Percentiles rank a stretch among this genome's conserved stretches.
Conservation (phyloP, 2,888 invertebrate species). For the Cancer borealis region DNA sequence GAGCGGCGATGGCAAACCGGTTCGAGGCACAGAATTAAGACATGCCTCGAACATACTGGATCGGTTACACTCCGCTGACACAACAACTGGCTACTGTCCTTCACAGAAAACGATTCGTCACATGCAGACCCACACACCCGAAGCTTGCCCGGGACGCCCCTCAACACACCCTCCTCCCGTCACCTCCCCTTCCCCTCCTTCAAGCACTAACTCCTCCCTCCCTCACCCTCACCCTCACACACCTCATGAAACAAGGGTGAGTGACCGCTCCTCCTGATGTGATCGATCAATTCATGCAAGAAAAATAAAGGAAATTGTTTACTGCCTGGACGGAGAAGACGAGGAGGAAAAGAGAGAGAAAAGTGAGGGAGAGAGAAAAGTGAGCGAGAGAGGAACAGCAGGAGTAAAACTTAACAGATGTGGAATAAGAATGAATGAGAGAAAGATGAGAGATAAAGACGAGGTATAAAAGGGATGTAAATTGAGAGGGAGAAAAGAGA, state of each 20-base stretch:
- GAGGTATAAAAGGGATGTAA: background rate
- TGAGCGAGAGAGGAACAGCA: background rate
- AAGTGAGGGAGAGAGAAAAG: background rate
- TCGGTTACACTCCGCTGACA: conserved; percentile 32
- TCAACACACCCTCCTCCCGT: background rate
- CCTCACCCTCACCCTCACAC: background rate
- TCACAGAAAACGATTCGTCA: background rate
- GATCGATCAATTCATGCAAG: background rate
- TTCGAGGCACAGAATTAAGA: background rate
- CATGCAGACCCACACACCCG: background rate
- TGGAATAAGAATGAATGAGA: background rate
- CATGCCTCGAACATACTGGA: conserved; percentile 16
- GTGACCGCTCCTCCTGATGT: background rate
- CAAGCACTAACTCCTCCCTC: background rate
- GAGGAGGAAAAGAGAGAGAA: background rate
- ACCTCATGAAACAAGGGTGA: conserved; percentile 1
- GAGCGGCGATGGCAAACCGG: conserved; percentile 13
- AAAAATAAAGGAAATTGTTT: no score
- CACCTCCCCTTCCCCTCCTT: background rate
- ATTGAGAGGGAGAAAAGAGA: background rate
- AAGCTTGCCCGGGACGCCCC: background rate
- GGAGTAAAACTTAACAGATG: background rate
- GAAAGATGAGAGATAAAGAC: background rate
- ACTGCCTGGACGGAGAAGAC: background rate
- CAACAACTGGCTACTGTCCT: conserved; percentile 32